phyloP scores from a whole-genome alignment of 2,888 invertebrate genomes.

The Stratiomys singularior region DNA sequence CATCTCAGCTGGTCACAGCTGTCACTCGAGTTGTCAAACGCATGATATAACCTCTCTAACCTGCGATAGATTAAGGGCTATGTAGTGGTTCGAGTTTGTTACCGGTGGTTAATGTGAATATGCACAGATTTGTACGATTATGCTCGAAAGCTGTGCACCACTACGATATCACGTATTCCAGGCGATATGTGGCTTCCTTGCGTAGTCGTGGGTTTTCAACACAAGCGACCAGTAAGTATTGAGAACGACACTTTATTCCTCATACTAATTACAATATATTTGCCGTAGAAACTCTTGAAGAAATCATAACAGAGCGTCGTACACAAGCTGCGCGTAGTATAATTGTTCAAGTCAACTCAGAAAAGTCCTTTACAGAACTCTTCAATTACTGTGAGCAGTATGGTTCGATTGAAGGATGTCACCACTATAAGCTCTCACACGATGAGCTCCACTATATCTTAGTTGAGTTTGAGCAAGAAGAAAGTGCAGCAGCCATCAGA shows the following conservation, averaged over 20 bases:
- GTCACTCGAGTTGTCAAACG: conserved; percentile 2
- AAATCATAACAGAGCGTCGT: conserved; percentile 70
- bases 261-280: background rate
- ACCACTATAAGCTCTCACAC: conserved; percentile 71
- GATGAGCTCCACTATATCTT: conserved; percentile 78
- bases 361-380: conserved; percentile 74
- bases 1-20: background rate
- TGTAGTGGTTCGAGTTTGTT: background rate
- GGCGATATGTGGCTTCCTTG: background rate
- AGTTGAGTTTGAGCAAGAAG: conserved; percentile 74
- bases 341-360: conserved; percentile 80
- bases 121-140: conserved; percentile 3
- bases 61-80: background rate
- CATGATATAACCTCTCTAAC: conserved; percentile 14
- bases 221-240: background rate
- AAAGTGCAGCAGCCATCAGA: conserved; percentile 70
- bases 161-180: background rate
- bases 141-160: background rate
- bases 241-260: background rate
- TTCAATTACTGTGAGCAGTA: conserved; percentile 75
- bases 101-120: background rate
- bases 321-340: conserved; percentile 76
- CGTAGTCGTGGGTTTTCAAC: background rate
- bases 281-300: conserved; percentile 65
- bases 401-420: conserved; percentile 72